A percentile compares a stretch with the other conserved stretches of the same genome.
phyloP scores from a whole-genome alignment of 2,113 vertebrate genomes.

The Hippotragus niger region DNA sequence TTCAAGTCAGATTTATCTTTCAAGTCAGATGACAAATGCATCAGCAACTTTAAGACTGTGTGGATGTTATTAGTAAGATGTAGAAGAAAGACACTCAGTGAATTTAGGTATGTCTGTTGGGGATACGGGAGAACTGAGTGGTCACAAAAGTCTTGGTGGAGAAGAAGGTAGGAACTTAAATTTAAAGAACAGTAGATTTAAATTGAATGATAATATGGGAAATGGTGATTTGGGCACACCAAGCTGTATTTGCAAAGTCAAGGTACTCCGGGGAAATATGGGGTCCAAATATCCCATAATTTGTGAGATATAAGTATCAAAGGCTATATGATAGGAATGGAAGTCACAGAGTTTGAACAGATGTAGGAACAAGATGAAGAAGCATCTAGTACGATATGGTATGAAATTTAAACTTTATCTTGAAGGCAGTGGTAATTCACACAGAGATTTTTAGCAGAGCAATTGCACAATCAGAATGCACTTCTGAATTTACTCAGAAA shows the following conservation, averaged over 20 bases:
- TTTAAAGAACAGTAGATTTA: neutral
- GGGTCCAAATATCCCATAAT: neutral
- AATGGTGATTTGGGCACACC: neutral
- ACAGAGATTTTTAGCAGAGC: neutral
- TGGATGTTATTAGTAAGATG: neutral
- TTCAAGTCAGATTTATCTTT: neutral
- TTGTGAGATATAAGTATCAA: neutral
- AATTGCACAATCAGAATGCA: neutral
- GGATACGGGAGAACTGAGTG: neutral
- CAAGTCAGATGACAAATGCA: neutral
- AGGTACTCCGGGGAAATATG: neutral
- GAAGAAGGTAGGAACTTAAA: neutral
- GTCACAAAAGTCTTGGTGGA: neutral
- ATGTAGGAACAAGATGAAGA: neutral
- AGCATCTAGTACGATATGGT: neutral
- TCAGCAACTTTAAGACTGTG: neutral
- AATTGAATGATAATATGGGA: neutral
- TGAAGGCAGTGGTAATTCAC: neutral
- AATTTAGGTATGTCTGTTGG: neutral
- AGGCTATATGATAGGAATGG: neutral
- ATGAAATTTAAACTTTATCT: neutral
- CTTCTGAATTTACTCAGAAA: neutral
- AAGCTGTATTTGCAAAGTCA: neutral
- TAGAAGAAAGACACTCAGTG: neutral
- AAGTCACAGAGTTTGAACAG: neutral